Evolutionary conservation across 2,888 invertebrate genomes (phyloP).

Genomic region (Gymnocheta viridis): DNA sequence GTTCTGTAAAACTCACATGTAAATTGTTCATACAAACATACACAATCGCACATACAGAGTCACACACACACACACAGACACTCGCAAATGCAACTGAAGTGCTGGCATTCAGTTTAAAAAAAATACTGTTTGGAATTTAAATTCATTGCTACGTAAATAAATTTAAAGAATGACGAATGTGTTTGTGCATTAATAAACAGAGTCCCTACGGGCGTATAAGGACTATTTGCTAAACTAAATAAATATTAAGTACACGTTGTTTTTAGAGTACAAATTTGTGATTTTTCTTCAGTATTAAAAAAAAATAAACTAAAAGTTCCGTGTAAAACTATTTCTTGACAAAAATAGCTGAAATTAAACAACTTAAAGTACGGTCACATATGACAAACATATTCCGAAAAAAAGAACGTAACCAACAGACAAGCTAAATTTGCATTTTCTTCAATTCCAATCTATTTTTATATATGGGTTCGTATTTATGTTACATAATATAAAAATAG

Average conservation of each 20-base stretch:
- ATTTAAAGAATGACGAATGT: constrained; percentile 30
- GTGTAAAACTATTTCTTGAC: not conserved
- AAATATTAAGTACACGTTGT: constrained; percentile 26
- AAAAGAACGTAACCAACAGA: no score
- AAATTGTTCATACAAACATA: not conserved
- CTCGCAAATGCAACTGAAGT: constrained; percentile 7
- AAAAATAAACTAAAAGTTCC: not conserved
- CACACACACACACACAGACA: not conserved
- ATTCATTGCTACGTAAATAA: constrained; percentile 47
- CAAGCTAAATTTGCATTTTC: no score
- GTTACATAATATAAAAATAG: no score
- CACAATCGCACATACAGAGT: not conserved
- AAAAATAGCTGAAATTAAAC: not conserved
- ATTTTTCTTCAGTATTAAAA: not conserved
- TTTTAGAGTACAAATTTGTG: not conserved
- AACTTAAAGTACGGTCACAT: not conserved
- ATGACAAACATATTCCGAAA: no score
- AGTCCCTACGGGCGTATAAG: constrained; percentile 19
- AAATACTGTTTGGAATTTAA: constrained; percentile 30
- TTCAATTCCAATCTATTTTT: no score
- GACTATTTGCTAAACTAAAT: constrained; percentile 42
- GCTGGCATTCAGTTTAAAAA: constrained; percentile 1
- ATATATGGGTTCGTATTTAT: no score
- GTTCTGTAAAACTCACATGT: not conserved
- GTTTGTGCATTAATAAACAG: constrained; percentile 39